These are phyloP conservation scores for Xenopus tropicalis DNA, from an alignment of 2,113 vertebrate species.

Conservation along the genomic window UCB_Xtro_10.0 CM004450.2:53246001-53246500, in stretches of 20 bases:
- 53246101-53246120: constrained; percentile 22
- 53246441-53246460: too few relatives aligned
- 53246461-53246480: too few relatives aligned
- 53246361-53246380: too few relatives aligned
- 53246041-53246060: constrained; percentile 47
- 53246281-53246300: too few relatives aligned
- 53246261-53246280: too few relatives aligned
- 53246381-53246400: too few relatives aligned
- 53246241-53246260: background rate
- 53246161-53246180: constrained; percentile 12
- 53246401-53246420: too few relatives aligned
- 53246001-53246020: constrained; percentile 45
- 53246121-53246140: constrained; percentile 8
- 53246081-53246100: constrained; percentile 40
- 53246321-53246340: too few relatives aligned
- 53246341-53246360: too few relatives aligned
- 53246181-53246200: constrained; percentile 3
- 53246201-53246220: constrained; percentile 16
- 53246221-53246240: background rate
- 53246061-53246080: constrained; percentile 44
- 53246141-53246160: constrained; percentile 2
- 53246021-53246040: constrained; percentile 45
- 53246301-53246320: too few relatives aligned
- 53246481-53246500: too few relatives aligned
- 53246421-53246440: too few relatives aligned